Evolutionary conservation across 1,140 invertebrate species (phyloP), one percentile per base, ranked within the genome.

Genomic region (Apis florea): DNA sequence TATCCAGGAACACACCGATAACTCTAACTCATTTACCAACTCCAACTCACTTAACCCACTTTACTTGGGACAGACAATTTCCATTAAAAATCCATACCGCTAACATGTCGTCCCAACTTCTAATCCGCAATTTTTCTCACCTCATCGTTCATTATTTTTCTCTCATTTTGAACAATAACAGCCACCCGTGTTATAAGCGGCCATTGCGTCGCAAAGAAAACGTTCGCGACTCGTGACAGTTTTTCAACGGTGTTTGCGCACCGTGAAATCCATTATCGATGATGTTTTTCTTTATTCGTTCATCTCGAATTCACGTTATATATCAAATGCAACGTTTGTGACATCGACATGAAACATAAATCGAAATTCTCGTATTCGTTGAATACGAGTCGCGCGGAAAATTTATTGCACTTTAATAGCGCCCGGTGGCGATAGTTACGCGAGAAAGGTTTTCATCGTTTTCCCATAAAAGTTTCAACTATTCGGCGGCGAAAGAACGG

Each of bases 391-490:
- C 19, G 31, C 31, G 5, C 5, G 9, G 19, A 13, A 40, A 49
- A 80, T 74, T 80, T 66, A 80, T 74, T 19, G 53, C 11, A 13
- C 12, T 80, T 51, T 74, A 74, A 80, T 74, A 40, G 53, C 13
- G 10, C 19, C n/a, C 31, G 31, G 51, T 49, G 53, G n/a, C 49
- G 70, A 58, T 74, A 31, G 13, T 40, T 74, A 40, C 21, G 13
- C 1, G 10, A 9, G 26, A 6, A 17, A 24, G 12, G n/a, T 56
- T 56, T 58, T 17, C 70, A 74, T 56, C 69, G 31, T 54, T 79
- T 49, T 15, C 53, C 58, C n/a, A 15, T 49, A 47, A 53, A 54
- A 53, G 5, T 9, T 6, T 21, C 4, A 10, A 40, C 21, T 61
- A 51, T 47, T 47, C 17, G 31, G 19, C 17, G 31, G 19, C 53